Conservation (phyloP, 2,888 invertebrate species). For the Labia minor region DNA sequence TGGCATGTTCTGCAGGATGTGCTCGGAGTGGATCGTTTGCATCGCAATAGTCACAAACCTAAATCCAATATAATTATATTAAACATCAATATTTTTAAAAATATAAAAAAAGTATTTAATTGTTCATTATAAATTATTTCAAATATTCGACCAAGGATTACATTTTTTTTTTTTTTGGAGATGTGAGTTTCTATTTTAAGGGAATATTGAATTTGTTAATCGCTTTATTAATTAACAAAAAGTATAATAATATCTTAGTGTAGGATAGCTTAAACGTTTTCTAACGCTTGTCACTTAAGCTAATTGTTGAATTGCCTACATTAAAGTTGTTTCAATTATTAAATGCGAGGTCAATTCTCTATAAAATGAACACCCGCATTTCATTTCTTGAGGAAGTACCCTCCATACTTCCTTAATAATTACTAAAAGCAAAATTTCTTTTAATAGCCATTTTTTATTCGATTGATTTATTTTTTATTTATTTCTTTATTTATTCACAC, state of each 20-base stretch:
- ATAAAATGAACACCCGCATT: neutral
- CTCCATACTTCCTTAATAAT: no score
- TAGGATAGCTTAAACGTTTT: neutral
- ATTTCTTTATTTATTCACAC: no score
- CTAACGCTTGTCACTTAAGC: neutral
- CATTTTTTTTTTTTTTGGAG: no score
- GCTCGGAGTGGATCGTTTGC: slow-evolving; percentile 57
- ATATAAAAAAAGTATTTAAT: no score
- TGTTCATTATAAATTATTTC: no score
- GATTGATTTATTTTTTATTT: no score
- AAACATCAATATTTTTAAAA: no score
- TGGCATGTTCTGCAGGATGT: slow-evolving; percentile 85
- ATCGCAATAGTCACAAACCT: slow-evolving; percentile 92
- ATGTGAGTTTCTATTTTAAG: no score
- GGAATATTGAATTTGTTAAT: no score
- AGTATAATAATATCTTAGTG: neutral
- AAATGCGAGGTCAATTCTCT: neutral
- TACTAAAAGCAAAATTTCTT: no score
- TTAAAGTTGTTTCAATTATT: neutral
- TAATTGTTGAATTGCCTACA: neutral
- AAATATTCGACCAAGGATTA: no score
- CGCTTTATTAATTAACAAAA: neutral
- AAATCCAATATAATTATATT: slow-evolving; percentile 30
- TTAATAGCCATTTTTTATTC: no score
- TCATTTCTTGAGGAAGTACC: neutral